Evolutionary conservation across 2,113 vertebrate species (phyloP), one percentile per base, ranked within the genome.

Genomic region (Ploceus nigricollis): DNA sequence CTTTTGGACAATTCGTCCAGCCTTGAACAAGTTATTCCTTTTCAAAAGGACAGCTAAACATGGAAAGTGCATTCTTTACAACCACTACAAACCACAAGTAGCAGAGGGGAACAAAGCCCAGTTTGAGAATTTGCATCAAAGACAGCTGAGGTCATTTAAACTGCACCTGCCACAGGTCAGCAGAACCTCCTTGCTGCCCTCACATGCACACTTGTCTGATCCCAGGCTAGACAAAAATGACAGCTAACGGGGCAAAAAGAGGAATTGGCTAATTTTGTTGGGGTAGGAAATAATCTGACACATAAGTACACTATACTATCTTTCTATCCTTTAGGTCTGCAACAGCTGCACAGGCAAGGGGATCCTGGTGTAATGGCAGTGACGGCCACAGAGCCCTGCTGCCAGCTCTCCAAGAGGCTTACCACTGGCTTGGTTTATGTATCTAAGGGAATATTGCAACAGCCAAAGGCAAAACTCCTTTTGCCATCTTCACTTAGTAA

Each of bases 1-100:
- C 24, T 94, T 92, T 85, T 77, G 47, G 80, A 96, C 40, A 92
- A 50, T 93, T 79, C 22, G 82, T 65, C 79, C 53, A 96, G 75
- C 70, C 89, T 91, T 72, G 70, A 96, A 61, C 4, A n/a, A 89
- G 50, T 88, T 57, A 48, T 39, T 79, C n/a, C n/a, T 86, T 86
- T 90, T 83, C 51, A 82, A 84, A 92, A 90, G 44, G 50, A 73
- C 15, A 60, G 39, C 27, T 57, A 58, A 60, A 68, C 35, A 28
- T 53, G 15, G 65, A 83, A 88, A 94, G 40, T 40, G 4, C 42
- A 81, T 96, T 96, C 54, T 97, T 45, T 93, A 44, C 78, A 92
- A 75, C 70, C 57, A 65, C 91, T 63, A 61, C 64, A 94, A 91
- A 73, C 69, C 72, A 82, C 69, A 91, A 7, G n/a, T 64, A 78